phyloP scores from a whole-genome alignment of 2,888 invertebrate genomes.

The Deilephila porcellus region DNA sequence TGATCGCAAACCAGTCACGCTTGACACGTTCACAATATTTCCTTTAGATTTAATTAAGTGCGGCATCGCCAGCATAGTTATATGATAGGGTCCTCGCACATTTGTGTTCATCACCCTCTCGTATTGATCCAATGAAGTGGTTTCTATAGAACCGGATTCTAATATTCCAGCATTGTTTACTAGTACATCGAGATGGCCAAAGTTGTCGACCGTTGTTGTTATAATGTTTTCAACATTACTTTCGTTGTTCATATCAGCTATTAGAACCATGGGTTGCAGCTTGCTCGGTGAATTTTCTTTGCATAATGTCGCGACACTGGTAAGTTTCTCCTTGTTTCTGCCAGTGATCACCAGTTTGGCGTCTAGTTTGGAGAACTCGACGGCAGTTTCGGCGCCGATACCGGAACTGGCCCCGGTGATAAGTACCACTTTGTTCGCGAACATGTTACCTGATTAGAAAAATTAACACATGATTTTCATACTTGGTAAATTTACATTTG shows the following conservation, averaged over 20 bases:
- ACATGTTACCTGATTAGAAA: constrained; percentile 66
- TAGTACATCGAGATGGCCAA: constrained; percentile 89
- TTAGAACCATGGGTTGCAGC: constrained; percentile 81
- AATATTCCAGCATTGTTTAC: constrained; percentile 96
- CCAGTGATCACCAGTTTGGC: constrained; percentile 87
- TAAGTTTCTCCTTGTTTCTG: constrained; percentile 88
- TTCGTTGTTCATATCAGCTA: constrained; percentile 88
- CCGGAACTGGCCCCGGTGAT: constrained; percentile 90
- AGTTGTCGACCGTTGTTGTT: constrained; percentile 87
- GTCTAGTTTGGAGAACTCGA: constrained; percentile 87
- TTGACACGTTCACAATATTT: constrained; percentile 96
- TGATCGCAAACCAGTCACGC: constrained; percentile 94
- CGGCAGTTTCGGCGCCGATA: constrained; percentile 89
- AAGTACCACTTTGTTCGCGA: constrained; percentile 84
- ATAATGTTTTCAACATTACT: constrained; percentile 87
- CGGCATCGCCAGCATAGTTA: constrained; percentile 94
- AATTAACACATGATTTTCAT: constrained; percentile 32
- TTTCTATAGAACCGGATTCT: constrained; percentile 92
- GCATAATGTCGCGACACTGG: constrained; percentile 86
- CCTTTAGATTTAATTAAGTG: constrained; percentile 92
- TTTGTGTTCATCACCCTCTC: constrained; percentile 95
- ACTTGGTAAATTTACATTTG: background rate
- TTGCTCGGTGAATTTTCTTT: constrained; percentile 63
- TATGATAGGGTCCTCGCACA: constrained; percentile 89
- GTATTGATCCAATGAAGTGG: constrained; percentile 91